phyloP scores from a whole-genome alignment of 2,888 invertebrate genomes.

The Pristionchus entomophagus region DNA sequence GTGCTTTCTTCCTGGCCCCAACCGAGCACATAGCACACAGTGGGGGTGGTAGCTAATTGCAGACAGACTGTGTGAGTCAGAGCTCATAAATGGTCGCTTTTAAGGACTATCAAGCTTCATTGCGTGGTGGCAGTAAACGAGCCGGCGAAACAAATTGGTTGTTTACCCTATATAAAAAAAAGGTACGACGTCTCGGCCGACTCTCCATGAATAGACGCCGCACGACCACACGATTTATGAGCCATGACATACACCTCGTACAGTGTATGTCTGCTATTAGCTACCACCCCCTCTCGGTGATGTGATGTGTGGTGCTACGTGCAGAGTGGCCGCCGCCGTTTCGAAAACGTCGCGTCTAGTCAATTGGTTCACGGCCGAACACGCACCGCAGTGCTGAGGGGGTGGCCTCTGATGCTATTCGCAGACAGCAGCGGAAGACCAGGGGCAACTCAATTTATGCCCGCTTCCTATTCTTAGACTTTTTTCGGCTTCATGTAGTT shows the following conservation, averaged over 20 bases:
- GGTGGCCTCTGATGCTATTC: background rate
- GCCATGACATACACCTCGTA: background rate
- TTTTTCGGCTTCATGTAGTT: background rate
- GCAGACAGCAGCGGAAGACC: no score
- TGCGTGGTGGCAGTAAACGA: background rate
- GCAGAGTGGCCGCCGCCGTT: slow-evolving; percentile 29
- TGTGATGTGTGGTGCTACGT: slow-evolving; percentile 8
- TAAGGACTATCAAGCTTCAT: background rate
- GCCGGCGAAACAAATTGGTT: background rate
- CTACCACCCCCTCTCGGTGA: background rate
- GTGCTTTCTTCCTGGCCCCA: no score
- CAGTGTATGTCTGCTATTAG: background rate
- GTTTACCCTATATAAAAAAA: background rate
- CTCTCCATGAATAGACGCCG: background rate
- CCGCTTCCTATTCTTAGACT: background rate
- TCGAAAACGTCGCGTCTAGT: background rate
- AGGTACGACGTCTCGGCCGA: no score
- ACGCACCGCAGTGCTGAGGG: background rate
- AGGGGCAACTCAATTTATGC: slow-evolving; percentile 6
- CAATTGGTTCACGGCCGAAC: slow-evolving; percentile 20
- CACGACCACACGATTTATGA: background rate
- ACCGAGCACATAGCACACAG: no score
- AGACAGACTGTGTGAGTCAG: no score
- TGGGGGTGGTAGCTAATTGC: no score
- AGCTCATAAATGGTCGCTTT: no score